Percentiles rank a stretch among this genome's conserved stretches.
These are phyloP conservation scores for Cebidichthys violaceus DNA, from an alignment of 2,113 vertebrate genomes.

Conservation along the genomic window DNA sequence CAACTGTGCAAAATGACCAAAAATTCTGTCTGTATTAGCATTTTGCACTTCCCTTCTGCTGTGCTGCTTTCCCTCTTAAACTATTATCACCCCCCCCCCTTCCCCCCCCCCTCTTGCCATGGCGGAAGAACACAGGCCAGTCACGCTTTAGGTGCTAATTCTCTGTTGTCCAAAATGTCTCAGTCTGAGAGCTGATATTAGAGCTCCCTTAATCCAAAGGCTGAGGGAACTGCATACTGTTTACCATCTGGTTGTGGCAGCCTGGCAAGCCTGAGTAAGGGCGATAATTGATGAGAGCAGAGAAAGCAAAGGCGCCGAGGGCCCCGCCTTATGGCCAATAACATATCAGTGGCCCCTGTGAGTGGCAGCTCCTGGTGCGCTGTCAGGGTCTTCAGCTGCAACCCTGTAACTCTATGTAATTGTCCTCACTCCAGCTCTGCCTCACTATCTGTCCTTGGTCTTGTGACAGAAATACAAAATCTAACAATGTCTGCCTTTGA, in stretches of 20 bases:
- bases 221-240: slow-evolving; percentile 59
- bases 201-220: slow-evolving; percentile 38
- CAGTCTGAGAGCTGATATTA: slow-evolving; percentile 68
- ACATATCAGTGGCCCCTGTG: slow-evolving; percentile 59
- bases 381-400: slow-evolving; percentile 57
- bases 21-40: background rate
- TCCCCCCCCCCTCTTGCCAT: background rate
- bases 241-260: slow-evolving; percentile 72
- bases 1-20: background rate
- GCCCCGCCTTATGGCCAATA: slow-evolving; percentile 52
- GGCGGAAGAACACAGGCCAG: slow-evolving; percentile 14
- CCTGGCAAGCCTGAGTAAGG: slow-evolving; percentile 41
- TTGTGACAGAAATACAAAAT: slow-evolving; percentile 20
- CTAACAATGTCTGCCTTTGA: background rate
- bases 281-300: slow-evolving; percentile 73
- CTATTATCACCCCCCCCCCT: background rate
- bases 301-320: slow-evolving; percentile 49
- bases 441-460: background rate
- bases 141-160: slow-evolving; percentile 53
- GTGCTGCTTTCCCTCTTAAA: slow-evolving; percentile 9
- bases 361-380: slow-evolving; percentile 57
- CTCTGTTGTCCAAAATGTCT: slow-evolving; percentile 64
- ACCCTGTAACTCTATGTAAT: slow-evolving; percentile 52
- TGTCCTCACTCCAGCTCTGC: slow-evolving; percentile 19
- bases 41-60: background rate